A percentile compares a stretch with the other conserved stretches of the same genome.
Conservation (phyloP, 2,888 invertebrate species). For the Cheilosia pagana region DNA sequence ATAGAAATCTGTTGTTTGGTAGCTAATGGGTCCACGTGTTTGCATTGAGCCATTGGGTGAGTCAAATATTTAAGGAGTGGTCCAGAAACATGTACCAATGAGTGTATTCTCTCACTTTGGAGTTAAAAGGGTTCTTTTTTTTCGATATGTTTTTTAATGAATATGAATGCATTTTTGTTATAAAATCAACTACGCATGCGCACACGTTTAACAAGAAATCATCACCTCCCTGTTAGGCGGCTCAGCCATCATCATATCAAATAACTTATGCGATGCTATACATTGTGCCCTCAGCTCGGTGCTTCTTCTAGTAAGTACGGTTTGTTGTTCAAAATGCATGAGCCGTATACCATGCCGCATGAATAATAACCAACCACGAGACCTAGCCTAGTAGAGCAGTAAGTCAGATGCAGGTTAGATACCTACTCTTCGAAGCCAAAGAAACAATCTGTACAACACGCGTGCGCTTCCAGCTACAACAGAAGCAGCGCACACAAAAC, state of each 20-base stretch:
- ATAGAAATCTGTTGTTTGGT: conserved; percentile 75
- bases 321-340: conserved; percentile 53
- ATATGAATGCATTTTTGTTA: conserved; percentile 23
- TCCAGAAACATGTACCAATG: conserved; percentile 18
- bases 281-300: conserved; percentile 38
- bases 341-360: conserved; percentile 39
- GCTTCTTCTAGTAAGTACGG: conserved; percentile 7
- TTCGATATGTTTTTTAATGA: neutral
- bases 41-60: conserved; percentile 57
- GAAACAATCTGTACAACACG: conserved; percentile 71
- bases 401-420: conserved; percentile 40
- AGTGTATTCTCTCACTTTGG: conserved; percentile 7
- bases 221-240: conserved; percentile 58
- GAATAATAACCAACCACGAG: conserved; percentile 43
- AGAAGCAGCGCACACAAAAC: conserved; percentile 24
- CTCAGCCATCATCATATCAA: conserved; percentile 48
- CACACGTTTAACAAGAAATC: conserved; percentile 71
- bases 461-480: conserved; percentile 55
- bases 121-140: conserved; percentile 10
- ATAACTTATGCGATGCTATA: conserved; percentile 50
- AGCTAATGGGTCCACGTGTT: conserved; percentile 72
- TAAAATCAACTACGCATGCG: conserved; percentile 51
- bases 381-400: conserved; percentile 54
- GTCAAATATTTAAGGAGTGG: conserved; percentile 57
- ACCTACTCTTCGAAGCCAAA: conserved; percentile 36